These are phyloP conservation scores for Epinephelus fuscoguttatus DNA, from an alignment of 2,113 vertebrate genomes.

Conservation along the genomic window DNA sequence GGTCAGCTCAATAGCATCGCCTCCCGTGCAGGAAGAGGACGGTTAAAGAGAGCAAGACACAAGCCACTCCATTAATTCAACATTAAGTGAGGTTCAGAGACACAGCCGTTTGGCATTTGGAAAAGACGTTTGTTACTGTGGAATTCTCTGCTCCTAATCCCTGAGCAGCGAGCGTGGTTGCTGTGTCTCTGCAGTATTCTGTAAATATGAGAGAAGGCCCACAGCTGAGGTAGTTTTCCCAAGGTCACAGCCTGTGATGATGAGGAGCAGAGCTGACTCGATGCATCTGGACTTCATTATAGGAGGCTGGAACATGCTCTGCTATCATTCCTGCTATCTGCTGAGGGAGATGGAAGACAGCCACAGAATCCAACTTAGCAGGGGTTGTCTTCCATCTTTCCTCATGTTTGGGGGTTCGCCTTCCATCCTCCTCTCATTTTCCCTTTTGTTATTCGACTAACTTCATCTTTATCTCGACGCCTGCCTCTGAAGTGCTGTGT, in stretches of 20 bases:
- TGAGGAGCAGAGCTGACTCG: constrained; percentile 68
- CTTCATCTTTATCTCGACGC: constrained; percentile 59
- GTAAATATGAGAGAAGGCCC: constrained; percentile 41
- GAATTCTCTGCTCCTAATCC: constrained; percentile 62
- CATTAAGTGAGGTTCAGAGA: constrained; percentile 22
- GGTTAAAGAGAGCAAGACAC: neutral
- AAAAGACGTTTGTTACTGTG: constrained; percentile 42
- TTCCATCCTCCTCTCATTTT: constrained; percentile 56
- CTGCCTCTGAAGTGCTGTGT: constrained; percentile 69
- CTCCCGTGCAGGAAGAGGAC: constrained; percentile 9
- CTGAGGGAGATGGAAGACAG: constrained; percentile 67
- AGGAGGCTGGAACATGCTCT: constrained; percentile 59
- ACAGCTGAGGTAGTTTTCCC: constrained; percentile 69
- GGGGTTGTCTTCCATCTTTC: constrained; percentile 65
- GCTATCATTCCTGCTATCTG: constrained; percentile 72
- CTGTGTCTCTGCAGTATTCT: constrained; percentile 46
- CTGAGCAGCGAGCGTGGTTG: neutral
- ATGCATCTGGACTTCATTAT: constrained; percentile 79
- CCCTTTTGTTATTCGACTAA: constrained; percentile 66
- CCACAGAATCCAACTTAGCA: constrained; percentile 60
- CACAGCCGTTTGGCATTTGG: constrained; percentile 53
- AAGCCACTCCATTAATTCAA: constrained; percentile 30
- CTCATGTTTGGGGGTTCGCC: constrained; percentile 61
- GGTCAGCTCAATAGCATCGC: constrained; percentile 4
- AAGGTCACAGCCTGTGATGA: constrained; percentile 66